A percentile compares a stretch with the other conserved stretches of the same genome.
Evolutionary conservation across 2,797 vertebrate species (phyloP).

Genomic region (Scomberomorus guttatus): DNA sequence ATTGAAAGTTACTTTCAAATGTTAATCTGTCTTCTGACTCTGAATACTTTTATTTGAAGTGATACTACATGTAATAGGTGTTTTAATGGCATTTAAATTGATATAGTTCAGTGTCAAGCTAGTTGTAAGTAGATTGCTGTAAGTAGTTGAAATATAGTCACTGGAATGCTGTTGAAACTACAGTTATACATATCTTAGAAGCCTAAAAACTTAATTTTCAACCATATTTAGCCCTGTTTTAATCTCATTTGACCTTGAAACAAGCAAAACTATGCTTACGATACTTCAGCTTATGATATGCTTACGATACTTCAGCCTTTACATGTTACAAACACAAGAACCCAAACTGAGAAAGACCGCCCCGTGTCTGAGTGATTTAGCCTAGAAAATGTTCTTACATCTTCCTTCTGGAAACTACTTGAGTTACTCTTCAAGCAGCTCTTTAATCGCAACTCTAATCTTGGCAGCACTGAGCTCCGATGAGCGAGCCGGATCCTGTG

Average conservation of each 20-base stretch:
- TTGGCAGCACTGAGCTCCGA: slow-evolving; percentile 17
- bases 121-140: no score
- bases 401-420: slow-evolving; percentile 5
- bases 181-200: not conserved
- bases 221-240: not conserved
- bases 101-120: no score
- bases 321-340: not conserved
- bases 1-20: no score
- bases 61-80: not conserved
- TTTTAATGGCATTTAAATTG: not conserved
- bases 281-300: not conserved
- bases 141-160: no score
- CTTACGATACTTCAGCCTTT: not conserved
- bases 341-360: not conserved
- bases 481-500: slow-evolving; percentile 41
- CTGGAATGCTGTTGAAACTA: no score
- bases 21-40: no score
- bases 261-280: not conserved
- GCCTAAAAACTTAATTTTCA: not conserved
- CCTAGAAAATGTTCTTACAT: not conserved
- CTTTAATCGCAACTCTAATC: slow-evolving; percentile 47
- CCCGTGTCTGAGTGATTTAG: not conserved
- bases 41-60: no score
- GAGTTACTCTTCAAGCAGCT: slow-evolving; percentile 2
- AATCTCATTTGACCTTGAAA: slow-evolving; percentile 28